Conservation (phyloP, 2,888 invertebrate genomes). For the Hemistola chrysoprasaria region DNA sequence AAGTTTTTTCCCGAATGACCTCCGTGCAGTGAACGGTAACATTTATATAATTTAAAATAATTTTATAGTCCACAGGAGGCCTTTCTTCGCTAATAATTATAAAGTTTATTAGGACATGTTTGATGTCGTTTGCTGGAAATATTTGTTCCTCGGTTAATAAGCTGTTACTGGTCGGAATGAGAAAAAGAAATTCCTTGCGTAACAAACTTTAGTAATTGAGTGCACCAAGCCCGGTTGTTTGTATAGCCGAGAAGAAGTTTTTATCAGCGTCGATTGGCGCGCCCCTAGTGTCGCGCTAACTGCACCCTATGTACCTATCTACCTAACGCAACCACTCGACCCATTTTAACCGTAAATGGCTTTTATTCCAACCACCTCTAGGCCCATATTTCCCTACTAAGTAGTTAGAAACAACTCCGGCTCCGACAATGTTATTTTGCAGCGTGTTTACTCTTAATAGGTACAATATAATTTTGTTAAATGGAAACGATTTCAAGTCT, state of each 20-base stretch:
- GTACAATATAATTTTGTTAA: conserved; percentile 25
- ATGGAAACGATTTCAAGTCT: conserved; percentile 25
- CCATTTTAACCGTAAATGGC: conserved; percentile 33
- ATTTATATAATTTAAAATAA: too few species aligned
- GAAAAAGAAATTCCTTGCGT: conserved; percentile 55
- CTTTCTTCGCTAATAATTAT: conserved; percentile 24
- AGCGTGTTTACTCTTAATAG: conserved; percentile 25
- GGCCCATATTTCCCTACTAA: conserved; percentile 34
- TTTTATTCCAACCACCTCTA: conserved; percentile 29
- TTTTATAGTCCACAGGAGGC: conserved; percentile 25
- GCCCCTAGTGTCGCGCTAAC: conserved; percentile 57
- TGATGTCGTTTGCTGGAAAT: conserved; percentile 43
- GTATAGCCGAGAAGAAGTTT: conserved; percentile 62
- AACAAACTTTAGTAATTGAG: conserved; percentile 73
- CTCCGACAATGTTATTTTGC: conserved; percentile 24
- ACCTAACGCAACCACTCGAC: conserved; percentile 36
- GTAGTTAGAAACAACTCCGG: conserved; percentile 24
- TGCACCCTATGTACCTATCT: conserved; percentile 40
- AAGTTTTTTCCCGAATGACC: conserved; percentile 29
- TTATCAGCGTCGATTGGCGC: conserved; percentile 67
- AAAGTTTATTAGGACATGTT: conserved; percentile 31
- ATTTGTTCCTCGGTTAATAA: conserved; percentile 52
- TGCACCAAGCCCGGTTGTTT: conserved; percentile 67
- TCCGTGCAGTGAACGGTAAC: conserved; percentile 27
- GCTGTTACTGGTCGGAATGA: conserved; percentile 41